Evolutionary conservation across 2,888 invertebrate genomes (phyloP).

Genomic region (Meandrusa payeni): DNA sequence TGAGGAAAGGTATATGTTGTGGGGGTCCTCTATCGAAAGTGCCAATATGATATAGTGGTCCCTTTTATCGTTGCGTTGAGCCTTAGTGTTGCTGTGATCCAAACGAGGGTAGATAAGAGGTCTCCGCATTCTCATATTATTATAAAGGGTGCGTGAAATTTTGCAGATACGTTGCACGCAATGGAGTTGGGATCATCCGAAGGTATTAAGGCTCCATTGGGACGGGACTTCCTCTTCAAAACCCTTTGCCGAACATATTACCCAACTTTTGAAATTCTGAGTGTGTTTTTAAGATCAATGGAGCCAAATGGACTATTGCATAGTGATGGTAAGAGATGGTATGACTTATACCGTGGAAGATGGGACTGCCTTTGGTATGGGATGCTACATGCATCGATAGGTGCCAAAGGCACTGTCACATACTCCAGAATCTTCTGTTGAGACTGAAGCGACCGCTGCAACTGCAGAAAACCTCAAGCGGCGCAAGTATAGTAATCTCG

Average conservation of each 20-base stretch:
- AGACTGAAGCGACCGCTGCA: no score
- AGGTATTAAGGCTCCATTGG: constrained; percentile 44
- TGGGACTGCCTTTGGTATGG: no score
- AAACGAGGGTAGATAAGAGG: constrained; percentile 69
- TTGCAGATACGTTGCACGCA: constrained; percentile 62
- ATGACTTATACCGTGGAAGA: no score
- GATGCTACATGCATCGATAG: no score
- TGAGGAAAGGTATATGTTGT: constrained; percentile 62
- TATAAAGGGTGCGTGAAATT: constrained; percentile 76
- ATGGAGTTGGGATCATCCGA: constrained; percentile 57
- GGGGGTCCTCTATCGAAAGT: constrained; percentile 61
- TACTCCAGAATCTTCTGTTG: no score
- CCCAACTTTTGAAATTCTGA: constrained; percentile 6
- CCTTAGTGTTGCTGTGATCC: constrained; percentile 44
- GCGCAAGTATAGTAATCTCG: no score
- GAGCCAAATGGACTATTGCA: no score
- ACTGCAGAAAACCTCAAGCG: no score
- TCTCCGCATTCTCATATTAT: constrained; percentile 57
- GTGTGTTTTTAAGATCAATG: no score
- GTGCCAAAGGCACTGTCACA: no score
- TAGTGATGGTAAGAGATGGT: no score
- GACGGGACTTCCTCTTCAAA: constrained; percentile 16
- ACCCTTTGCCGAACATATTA: constrained; percentile 7
- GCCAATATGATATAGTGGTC: constrained; percentile 75
- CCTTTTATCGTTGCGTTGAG: constrained; percentile 57